Percentiles rank a stretch among this genome's conserved stretches.
Conservation (phyloP, 2,113 vertebrate genomes). For the Amphiprion percula region DNA sequence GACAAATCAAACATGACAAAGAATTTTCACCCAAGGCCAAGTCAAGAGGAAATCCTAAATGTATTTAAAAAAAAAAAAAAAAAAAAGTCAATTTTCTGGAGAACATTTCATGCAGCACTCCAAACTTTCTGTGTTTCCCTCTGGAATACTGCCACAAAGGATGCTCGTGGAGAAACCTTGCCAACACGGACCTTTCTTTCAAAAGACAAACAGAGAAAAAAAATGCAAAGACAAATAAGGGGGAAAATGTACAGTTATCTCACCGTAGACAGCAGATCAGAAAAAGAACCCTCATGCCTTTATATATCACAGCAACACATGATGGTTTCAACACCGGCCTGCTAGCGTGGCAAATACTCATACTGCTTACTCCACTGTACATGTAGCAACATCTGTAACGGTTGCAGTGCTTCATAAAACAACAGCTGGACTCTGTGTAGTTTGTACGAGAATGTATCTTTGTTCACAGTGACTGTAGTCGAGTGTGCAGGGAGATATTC, state of each 20-base stretch:
- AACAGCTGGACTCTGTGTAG: constrained; percentile 66
- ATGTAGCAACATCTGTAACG: constrained; percentile 81
- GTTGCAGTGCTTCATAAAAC: constrained; percentile 53
- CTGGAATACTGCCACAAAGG: constrained; percentile 81
- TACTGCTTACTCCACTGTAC: constrained; percentile 75
- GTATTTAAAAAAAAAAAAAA: background rate
- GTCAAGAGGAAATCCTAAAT: constrained; percentile 56
- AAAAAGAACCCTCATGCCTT: constrained; percentile 67
- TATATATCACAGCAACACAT: constrained; percentile 57
- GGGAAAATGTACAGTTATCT: constrained; percentile 66
- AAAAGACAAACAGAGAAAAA: constrained; percentile 34
- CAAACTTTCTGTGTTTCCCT: constrained; percentile 60
- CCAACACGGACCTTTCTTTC: constrained; percentile 63
- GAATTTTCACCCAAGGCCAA: constrained; percentile 53
- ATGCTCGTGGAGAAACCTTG: constrained; percentile 69
- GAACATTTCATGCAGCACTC: constrained; percentile 70
- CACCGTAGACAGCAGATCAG: constrained; percentile 50
- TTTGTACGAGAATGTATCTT: constrained; percentile 78
- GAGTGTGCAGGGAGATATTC: constrained; percentile 7
- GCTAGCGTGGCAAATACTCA: constrained; percentile 63
- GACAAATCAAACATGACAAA: constrained; percentile 41
- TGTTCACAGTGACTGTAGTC: constrained; percentile 45
- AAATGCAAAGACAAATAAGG: constrained; percentile 40
- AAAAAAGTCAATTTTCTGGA: constrained; percentile 60
- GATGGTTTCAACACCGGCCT: constrained; percentile 40